These are phyloP conservation scores for Ophioderma brevispina DNA, from an alignment of 35 echinoderm and acorn worm genomes.

Conservation along the genomic window DNA sequence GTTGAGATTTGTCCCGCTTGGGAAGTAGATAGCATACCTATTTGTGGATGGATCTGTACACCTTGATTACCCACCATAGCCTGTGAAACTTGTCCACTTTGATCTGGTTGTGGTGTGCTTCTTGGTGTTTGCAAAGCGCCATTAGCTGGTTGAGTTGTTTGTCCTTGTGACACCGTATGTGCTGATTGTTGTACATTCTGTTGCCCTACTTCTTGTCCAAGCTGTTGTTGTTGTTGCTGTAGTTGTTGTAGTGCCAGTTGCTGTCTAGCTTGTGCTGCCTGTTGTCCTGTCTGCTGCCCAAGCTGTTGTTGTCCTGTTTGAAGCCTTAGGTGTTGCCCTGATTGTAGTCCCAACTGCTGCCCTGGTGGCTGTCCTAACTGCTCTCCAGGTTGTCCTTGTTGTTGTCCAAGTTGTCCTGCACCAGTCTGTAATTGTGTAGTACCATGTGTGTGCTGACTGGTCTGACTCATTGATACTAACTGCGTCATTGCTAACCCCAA, in stretches of 20 bases:
- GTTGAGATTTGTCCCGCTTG: too few species aligned
- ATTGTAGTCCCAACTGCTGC: background rate
- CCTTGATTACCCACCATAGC: background rate
- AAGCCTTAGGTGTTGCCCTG: background rate
- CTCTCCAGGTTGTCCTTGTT: background rate
- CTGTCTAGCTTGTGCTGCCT: background rate
- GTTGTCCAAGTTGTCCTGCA: background rate
- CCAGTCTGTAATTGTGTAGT: too few species aligned
- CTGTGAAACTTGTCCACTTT: background rate
- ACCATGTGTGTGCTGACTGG: background rate
- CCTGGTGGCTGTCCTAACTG: background rate
- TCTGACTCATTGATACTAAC: background rate
- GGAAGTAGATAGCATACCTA: too few species aligned
- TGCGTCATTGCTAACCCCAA: background rate
- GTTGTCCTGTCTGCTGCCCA: background rate
- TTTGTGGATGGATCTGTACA: background rate
- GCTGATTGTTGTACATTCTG: background rate
- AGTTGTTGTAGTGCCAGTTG: slow-evolving; percentile 12
- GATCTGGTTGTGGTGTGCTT: background rate
- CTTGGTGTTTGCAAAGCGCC: background rate
- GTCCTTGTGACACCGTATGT: background rate
- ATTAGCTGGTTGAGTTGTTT: background rate
- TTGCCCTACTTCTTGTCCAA: background rate
- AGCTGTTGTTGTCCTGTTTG: slow-evolving; percentile 6
- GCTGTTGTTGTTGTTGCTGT: slow-evolving; percentile 7